A percentile compares a stretch with the other conserved stretches of the same genome.
These are phyloP conservation scores for Cryptus viduatorius DNA, from an alignment of 2,888 invertebrate species.

Conservation along the genomic window DNA sequence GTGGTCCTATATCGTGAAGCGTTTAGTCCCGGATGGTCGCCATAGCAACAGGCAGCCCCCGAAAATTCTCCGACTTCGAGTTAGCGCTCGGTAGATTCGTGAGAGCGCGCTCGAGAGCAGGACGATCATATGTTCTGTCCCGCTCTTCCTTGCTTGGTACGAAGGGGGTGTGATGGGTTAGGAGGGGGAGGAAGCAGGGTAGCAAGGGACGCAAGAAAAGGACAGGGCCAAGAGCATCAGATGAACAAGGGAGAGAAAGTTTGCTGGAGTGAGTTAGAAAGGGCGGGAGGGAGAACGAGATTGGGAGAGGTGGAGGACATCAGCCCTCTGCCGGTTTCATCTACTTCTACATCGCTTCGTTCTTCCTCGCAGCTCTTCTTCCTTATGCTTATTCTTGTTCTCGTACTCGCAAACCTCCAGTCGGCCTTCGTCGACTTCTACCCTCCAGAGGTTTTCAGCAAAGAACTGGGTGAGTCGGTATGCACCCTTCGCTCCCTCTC, in stretches of 20 bases:
- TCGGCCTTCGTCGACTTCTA: conserved; percentile 40
- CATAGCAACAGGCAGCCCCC: conserved; percentile 84
- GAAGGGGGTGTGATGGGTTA: conserved; percentile 1
- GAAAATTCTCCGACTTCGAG: conserved; percentile 78
- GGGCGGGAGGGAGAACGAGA: conserved; percentile 43
- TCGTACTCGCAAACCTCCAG: conserved; percentile 28
- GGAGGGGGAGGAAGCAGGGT: neutral
- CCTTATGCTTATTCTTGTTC: conserved; percentile 54
- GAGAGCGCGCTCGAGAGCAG: conserved; percentile 41
- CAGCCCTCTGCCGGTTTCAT: conserved; percentile 45
- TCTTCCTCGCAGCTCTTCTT: conserved; percentile 41
- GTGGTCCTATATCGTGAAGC: conserved; percentile 75
- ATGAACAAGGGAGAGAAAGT: conserved; percentile 46
- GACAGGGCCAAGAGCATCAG: conserved; percentile 45
- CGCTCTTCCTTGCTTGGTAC: conserved; percentile 47
- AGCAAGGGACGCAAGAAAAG: conserved; percentile 31
- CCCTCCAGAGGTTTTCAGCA: conserved; percentile 53
- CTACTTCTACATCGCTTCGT: conserved; percentile 53
- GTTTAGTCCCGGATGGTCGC: conserved; percentile 83
- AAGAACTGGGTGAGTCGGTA: conserved; percentile 48
- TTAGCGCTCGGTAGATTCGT: conserved; percentile 66
- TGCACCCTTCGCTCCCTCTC: conserved; percentile 33
- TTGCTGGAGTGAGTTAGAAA: conserved; percentile 35
- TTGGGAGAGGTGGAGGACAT: conserved; percentile 48
- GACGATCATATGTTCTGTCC: conserved; percentile 51